Conservation (phyloP, 2,888 invertebrate species). For the Plebejus anna region DNA sequence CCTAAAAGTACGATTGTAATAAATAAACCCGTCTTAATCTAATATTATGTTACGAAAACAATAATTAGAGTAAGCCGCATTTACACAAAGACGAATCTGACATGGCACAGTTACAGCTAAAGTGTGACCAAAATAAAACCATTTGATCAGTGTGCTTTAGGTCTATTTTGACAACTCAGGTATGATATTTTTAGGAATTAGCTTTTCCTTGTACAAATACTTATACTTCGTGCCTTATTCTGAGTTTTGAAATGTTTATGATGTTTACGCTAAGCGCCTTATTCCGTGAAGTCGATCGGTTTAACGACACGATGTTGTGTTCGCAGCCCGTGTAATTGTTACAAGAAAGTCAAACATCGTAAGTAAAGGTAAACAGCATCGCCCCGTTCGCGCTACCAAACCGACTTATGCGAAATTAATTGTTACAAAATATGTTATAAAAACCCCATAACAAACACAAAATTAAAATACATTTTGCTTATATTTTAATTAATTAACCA, state of each 20-base stretch:
- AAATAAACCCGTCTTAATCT: neutral
- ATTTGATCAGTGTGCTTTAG: too few species aligned
- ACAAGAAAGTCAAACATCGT: conserved; percentile 66
- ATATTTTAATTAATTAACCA: neutral
- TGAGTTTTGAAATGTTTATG: neutral
- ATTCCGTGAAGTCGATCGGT: conserved; percentile 56
- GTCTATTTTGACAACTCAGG: too few species aligned
- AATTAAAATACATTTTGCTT: neutral
- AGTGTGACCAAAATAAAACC: too few species aligned
- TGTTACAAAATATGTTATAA: neutral
- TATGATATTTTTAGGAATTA: too few species aligned
- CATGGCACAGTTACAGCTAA: neutral
- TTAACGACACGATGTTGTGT: conserved; percentile 56
- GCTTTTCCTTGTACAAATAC: neutral
- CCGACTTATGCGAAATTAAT: neutral
- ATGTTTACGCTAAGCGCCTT: conserved; percentile 11
- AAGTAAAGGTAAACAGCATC: conserved; percentile 62
- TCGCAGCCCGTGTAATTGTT: conserved; percentile 73
- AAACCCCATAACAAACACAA: neutral
- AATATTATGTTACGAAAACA: too few species aligned
- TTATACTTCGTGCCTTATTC: neutral
- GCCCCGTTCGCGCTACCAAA: conserved; percentile 30
- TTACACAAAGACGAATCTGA: neutral
- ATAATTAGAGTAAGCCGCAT: too few species aligned
- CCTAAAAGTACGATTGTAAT: too few species aligned